A percentile compares a stretch with the other conserved stretches of the same genome.
Evolutionary conservation across 2,888 invertebrate species (phyloP).

Genomic region (Microchrysa polita): DNA sequence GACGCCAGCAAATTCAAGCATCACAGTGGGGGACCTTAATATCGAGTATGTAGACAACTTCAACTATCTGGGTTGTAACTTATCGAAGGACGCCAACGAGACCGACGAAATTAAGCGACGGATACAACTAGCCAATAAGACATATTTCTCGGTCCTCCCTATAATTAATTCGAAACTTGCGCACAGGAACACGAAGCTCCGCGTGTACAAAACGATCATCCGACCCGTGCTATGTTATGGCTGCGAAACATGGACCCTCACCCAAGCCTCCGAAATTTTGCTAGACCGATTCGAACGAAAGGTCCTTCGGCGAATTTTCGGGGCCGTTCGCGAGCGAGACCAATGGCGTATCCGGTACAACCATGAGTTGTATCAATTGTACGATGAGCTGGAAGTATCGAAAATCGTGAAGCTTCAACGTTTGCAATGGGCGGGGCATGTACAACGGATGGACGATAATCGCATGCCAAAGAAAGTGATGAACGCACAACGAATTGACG

Average conservation of each 20-base stretch:
- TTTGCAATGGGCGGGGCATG: no score
- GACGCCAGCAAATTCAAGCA: background rate
- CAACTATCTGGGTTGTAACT: background rate
- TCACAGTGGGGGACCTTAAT: background rate
- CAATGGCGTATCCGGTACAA: no score
- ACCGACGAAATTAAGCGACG: background rate
- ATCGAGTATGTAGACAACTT: background rate
- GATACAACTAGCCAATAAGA: background rate
- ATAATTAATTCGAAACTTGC: background rate
- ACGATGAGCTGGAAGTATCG: no score
- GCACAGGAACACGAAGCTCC: slow-evolving; percentile 6
- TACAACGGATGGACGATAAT: no score
- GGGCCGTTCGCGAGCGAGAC: no score
- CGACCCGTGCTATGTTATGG: slow-evolving; percentile 1
- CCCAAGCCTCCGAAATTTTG: background rate
- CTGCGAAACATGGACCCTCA: background rate
- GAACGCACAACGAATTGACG: no score
- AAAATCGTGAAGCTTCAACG: no score
- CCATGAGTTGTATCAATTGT: no score
- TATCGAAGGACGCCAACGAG: background rate
- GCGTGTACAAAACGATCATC: background rate
- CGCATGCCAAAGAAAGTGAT: no score
- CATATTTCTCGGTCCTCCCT: background rate
- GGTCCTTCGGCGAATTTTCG: no score
- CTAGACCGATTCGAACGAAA: no score